Base-by-base conservation (phyloP, 2,888 invertebrate genomes). In the Oscheius sp. region DNA sequence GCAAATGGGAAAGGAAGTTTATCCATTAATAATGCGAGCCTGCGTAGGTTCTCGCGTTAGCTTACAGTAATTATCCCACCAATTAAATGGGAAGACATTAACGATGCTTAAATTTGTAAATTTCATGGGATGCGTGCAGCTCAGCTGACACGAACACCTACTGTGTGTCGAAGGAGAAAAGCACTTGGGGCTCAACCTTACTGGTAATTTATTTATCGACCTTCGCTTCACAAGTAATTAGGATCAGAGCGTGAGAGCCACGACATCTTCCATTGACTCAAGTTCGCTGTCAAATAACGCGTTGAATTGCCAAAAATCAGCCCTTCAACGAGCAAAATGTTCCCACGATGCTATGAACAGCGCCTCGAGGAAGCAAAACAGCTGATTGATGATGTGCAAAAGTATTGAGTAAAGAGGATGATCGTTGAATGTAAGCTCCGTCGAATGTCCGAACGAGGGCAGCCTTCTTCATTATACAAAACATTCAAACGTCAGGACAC, bases 131-230 rank as follows among this genome's bases (percentile, higher is more conserved):
- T n/a, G n/a, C n/a, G n/a, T n/a, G n/a, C n/a, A n/a, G n/a, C n/a
- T n/a, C n/a, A n/a, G n/a, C n/a, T n/a, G n/a, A n/a, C n/a, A n/a
- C n/a, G n/a, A n/a, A n/a, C n/a, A n/a, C n/a, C n/a, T n/a, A n/a
- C n/a, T n/a, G n/a, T n/a, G n/a, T n/a, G n/a, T n/a, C n/a, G n/a
- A n/a, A n/a, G n/a, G n/a, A n/a, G n/a, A n/a, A n/a, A 48, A 23
- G 48, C 23, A 23, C 48, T 48, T 48, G 48, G 48, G 48, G n/a
- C n/a, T 34, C 50, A 50, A 34, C 34, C 50, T 37, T n/a, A 45
- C 15, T 61, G 61, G 61, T 66, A 66, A 55, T 66, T 53, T 66
- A 66, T 66, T 66, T 66, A 66, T 66, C 50, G 66, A 55, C 39
- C 45, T 37, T 31, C 42, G 29, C 66, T 55, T 66, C 66, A 66